phyloP scores from a whole-genome alignment of 2,888 invertebrate genomes.

The Rhamnusium bicolor region DNA sequence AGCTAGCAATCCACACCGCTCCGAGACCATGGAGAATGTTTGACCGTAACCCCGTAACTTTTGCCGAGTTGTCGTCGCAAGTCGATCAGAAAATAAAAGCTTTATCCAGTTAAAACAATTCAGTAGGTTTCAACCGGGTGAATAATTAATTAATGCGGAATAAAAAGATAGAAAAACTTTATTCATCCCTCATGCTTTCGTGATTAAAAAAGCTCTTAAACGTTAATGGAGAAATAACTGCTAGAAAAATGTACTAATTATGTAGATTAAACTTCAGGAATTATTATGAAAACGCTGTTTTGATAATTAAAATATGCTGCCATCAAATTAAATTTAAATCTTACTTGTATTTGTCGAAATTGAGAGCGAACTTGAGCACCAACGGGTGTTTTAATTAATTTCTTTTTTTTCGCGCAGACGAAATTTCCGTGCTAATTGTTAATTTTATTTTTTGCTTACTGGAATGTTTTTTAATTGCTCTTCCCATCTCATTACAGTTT shows the following conservation, averaged over 20 bases:
- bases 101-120: slow-evolving; percentile 2
- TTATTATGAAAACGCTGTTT: slow-evolving; percentile 1
- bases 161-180: neutral
- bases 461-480: neutral
- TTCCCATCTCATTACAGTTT: neutral
- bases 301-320: slow-evolving; percentile 6
- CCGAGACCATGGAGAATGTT: neutral
- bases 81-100: neutral
- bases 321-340: neutral
- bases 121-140: neutral
- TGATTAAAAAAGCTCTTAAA: slow-evolving; percentile 1
- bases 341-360: slow-evolving; percentile 2
- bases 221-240: slow-evolving; percentile 1
- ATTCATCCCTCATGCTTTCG: neutral
- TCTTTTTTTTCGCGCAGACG: neutral
- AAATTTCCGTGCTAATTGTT: neutral
- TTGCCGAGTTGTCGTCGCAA: neutral
- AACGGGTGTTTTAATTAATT: neutral
- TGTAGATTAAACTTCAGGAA: slow-evolving; percentile 5
- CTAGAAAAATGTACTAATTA: slow-evolving; percentile 9
- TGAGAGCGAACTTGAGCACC: neutral
- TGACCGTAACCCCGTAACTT: slow-evolving; percentile 8
- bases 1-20: neutral
- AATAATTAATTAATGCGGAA: slow-evolving; percentile 7
- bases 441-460: neutral